A percentile compares a stretch with the other conserved stretches of the same genome.
Evolutionary conservation across 1,140 invertebrate genomes (phyloP).

Genomic region (Diachasma alloeum): DNA sequence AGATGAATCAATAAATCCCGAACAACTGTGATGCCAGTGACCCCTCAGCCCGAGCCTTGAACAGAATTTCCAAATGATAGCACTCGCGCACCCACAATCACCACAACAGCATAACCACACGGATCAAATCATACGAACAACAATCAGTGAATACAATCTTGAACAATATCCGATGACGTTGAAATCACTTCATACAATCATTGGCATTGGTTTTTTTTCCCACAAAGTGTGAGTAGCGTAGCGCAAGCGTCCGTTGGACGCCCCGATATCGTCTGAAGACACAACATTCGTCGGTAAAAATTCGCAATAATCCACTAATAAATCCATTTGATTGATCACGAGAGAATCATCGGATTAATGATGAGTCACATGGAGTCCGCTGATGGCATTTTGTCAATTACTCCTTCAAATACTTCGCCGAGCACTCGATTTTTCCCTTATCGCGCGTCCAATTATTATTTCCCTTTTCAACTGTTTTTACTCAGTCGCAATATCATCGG

Average conservation of each 20-base stretch:
- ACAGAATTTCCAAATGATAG: constrained; percentile 31
- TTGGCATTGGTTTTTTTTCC: not conserved
- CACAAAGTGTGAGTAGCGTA: not conserved
- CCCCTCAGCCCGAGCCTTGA: not conserved
- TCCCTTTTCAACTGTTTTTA: not conserved
- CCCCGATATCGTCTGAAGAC: constrained; percentile 19
- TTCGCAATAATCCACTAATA: not conserved
- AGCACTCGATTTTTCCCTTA: not conserved
- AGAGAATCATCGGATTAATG: no score
- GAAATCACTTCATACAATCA: not conserved
- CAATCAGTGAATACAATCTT: not conserved
- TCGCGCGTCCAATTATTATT: not conserved
- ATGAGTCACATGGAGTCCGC: no score
- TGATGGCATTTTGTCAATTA: no score
- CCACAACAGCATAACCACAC: not conserved
- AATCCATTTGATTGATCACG: not conserved
- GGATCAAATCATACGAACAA: not conserved
- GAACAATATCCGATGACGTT: not conserved
- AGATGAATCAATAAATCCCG: not conserved
- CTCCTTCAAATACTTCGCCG: not conserved
- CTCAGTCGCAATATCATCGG: not conserved
- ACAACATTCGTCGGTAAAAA: not conserved
- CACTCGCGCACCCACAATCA: constrained; percentile 43
- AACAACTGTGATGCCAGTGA: not conserved
- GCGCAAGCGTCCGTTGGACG: constrained; percentile 27